Conservation (phyloP, 2,797 vertebrate species). For the Danio choprae region DNA sequence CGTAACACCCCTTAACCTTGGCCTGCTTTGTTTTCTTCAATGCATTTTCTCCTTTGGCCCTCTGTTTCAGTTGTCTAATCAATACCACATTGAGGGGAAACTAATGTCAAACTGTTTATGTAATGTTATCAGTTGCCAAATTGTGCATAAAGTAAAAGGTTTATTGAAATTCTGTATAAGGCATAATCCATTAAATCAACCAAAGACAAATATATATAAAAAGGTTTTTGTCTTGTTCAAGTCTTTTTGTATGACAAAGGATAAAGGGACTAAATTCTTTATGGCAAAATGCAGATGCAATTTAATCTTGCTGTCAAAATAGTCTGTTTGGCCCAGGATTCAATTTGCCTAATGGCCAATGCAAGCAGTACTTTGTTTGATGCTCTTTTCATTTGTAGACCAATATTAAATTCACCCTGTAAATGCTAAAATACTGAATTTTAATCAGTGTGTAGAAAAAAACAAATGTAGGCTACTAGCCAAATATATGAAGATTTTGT, state of each 20-base stretch:
- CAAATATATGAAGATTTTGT: no score
- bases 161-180: constrained; percentile 9
- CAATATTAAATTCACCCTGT: background rate
- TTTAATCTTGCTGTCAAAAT: constrained; percentile 20
- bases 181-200: constrained; percentile 5
- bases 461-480: no score
- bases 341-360: constrained; percentile 6
- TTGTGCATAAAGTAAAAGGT: constrained; percentile 15
- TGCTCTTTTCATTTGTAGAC: constrained; percentile 1
- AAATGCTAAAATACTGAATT: background rate
- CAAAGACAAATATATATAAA: background rate
- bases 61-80: constrained; percentile 20
- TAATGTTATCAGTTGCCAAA: constrained; percentile 34
- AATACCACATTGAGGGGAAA: constrained; percentile 25
- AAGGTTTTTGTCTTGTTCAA: constrained; percentile 10
- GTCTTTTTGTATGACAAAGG: background rate
- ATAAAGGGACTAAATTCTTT: background rate
- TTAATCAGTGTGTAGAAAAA: background rate
- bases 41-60: constrained; percentile 21
- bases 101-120: constrained; percentile 30
- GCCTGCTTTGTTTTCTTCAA: constrained; percentile 2
- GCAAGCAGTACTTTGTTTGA: background rate
- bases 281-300: constrained; percentile 4
- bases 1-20: constrained; percentile 21
- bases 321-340: background rate